Conservation (phyloP, 2,888 invertebrate genomes). For the Apodemia zela region DNA sequence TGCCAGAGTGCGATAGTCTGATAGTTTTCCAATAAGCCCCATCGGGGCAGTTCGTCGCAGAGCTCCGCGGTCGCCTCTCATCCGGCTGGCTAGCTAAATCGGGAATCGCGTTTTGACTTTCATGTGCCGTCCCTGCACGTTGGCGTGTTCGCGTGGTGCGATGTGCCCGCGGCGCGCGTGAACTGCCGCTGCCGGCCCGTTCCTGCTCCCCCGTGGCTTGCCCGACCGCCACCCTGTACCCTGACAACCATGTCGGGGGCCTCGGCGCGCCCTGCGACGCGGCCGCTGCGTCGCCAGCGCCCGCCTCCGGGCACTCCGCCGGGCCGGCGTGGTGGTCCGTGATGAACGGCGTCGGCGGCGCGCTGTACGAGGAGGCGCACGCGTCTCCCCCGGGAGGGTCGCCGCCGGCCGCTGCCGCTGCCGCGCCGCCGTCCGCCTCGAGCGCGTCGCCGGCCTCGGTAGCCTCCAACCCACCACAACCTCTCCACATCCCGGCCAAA, state of each 20-base stretch:
- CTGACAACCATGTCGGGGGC: conserved; percentile 86
- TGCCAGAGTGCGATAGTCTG: conserved; percentile 28
- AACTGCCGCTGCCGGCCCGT: conserved; percentile 56
- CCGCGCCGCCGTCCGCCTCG: conserved; percentile 81
- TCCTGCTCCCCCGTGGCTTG: conserved; percentile 86
- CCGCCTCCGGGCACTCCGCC: conserved; percentile 91
- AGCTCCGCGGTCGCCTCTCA: conserved; percentile 52
- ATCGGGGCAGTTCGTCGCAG: conserved; percentile 26
- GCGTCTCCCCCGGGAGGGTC: conserved; percentile 80
- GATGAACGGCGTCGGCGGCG: conserved; percentile 90
- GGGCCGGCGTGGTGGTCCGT: conserved; percentile 92
- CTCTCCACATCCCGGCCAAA: conserved; percentile 94
- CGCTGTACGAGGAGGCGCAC: conserved; percentile 87
- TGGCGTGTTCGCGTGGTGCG: conserved; percentile 74
- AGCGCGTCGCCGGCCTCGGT: conserved; percentile 81
- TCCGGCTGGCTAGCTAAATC: conserved; percentile 73
- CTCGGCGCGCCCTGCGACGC: conserved; percentile 85
- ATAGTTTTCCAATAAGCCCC: conserved; percentile 32
- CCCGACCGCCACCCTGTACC: conserved; percentile 91
- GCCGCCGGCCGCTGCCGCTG: conserved; percentile 85
- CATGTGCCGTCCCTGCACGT: conserved; percentile 74
- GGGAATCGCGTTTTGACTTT: conserved; percentile 76
- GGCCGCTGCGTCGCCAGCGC: conserved; percentile 86
- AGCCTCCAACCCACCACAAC: conserved; percentile 86
- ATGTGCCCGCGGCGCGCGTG: conserved; percentile 78